These are phyloP conservation scores for Drosophila merina DNA, from an alignment of 2,888 invertebrate genomes.

Conservation along the genomic window DNA sequence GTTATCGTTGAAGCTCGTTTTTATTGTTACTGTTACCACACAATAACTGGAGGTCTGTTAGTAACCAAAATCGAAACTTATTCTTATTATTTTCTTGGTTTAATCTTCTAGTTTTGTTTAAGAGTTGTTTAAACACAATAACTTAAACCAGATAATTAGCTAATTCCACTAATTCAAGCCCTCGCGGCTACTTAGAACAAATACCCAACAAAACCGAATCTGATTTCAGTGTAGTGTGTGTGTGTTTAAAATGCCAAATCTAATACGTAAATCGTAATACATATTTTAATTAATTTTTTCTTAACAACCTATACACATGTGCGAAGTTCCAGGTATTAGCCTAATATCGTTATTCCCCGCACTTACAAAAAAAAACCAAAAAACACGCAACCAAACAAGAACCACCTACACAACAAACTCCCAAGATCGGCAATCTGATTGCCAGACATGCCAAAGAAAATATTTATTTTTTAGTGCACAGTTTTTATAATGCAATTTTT, in stretches of 20 bases:
- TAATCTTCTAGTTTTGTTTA: slow-evolving; percentile 58
- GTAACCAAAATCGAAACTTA: slow-evolving; percentile 59
- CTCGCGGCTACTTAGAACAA: slow-evolving; percentile 43
- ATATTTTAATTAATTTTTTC: slow-evolving; percentile 44
- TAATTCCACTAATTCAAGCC: slow-evolving; percentile 76
- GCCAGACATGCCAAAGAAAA: slow-evolving; percentile 26
- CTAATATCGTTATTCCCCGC: slow-evolving; percentile 54
- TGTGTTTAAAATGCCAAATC: slow-evolving; percentile 55
- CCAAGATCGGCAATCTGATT: slow-evolving; percentile 29
- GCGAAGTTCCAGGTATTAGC: slow-evolving; percentile 64
- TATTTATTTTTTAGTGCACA: slow-evolving; percentile 45
- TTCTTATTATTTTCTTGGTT: slow-evolving; percentile 64
- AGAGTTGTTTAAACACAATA: slow-evolving; percentile 61
- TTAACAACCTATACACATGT: slow-evolving; percentile 82
- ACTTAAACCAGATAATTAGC: slow-evolving; percentile 59
- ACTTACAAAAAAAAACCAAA: slow-evolving; percentile 54
- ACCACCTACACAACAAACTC: slow-evolving; percentile 49
- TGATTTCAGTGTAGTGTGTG: slow-evolving; percentile 80
- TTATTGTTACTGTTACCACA: slow-evolving; percentile 29
- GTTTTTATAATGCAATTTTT: slow-evolving; percentile 49
- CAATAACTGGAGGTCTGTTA: slow-evolving; percentile 69
- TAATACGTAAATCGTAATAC: slow-evolving; percentile 47
- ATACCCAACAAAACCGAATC: slow-evolving; percentile 32
- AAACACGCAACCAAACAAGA: slow-evolving; percentile 60
- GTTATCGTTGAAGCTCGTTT: slow-evolving; percentile 62